Base-by-base conservation (phyloP, 1,140 invertebrate genomes). In the Neodiprion lecontei region DNA sequence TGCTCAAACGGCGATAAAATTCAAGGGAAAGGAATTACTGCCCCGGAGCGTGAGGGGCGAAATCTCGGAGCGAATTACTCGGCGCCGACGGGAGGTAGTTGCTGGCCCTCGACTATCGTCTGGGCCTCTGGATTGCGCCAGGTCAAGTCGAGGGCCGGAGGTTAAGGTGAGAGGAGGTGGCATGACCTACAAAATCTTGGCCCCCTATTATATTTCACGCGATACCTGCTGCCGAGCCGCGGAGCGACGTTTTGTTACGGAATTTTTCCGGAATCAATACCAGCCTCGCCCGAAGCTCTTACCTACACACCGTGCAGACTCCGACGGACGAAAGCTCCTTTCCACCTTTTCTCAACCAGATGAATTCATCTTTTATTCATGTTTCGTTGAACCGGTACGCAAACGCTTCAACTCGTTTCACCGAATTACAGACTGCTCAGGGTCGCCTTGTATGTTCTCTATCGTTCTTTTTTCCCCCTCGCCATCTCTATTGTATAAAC, bases 321-420 rank as follows among this genome's bases (percentile, higher is more conserved):
- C 68, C 1, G 1, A 17, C n/a, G 9, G 70, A 17, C 70, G 70
- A 40, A 47, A 61, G 53, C 53, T 14, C 68, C 68, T 17, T 28
- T 28, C 68, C 28, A 14, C n/a, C 70, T 71, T 40, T 40, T 7
- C 70, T 65, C 67, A 67, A 69, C 77, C 76, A 78, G 82, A 85
- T 82, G 78, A 83, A 84, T 83, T 84, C 79, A 85, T 85, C 76
- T 84, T 84, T 85, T 85, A 85, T 85, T 83, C 83, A 85, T 84
- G 81, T 66, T 67, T 49, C 69, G 11, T 61, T 17, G n/a, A 61
- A 61, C 53, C 28, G 28, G 28, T 40, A 61, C 5, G 53, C 53
- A 12, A 61, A 61, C n/a, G 53, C n/a, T 61, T 17, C 11, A 61
- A 61, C 53, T 12, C n/a, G 53, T 61, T 61, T 61, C 53, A 7